These are phyloP conservation scores for Plectropomus leopardus DNA, from an alignment of 2,113 vertebrate genomes.

Conservation along the genomic window DNA sequence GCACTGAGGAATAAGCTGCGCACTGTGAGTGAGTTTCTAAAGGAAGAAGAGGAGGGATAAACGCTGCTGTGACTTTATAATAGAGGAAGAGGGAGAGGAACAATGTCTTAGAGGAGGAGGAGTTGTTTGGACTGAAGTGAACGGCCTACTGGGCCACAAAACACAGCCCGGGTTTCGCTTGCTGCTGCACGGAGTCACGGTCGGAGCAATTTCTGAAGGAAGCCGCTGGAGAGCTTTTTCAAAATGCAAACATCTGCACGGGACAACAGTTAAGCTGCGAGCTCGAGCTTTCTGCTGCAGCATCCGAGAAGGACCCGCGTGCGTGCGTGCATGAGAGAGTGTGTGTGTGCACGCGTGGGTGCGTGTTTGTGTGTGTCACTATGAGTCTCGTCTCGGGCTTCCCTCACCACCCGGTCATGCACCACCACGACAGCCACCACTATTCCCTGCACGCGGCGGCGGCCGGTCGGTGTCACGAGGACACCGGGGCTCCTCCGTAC, in stretches of 20 bases:
- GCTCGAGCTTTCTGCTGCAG: constrained; percentile 7
- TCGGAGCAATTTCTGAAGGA: background rate
- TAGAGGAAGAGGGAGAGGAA: constrained; percentile 11
- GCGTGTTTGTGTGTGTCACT: constrained; percentile 53
- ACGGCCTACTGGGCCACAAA: constrained; percentile 25
- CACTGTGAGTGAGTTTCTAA: background rate
- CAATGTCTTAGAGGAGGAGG: constrained; percentile 42
- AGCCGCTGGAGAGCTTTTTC: background rate
- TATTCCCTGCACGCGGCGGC: constrained; percentile 93
- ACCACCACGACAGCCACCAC: constrained; percentile 90
- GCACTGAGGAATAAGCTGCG: background rate
- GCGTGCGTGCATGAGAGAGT: background rate
- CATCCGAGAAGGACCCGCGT: constrained; percentile 27
- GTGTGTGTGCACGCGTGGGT: background rate
- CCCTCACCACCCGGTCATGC: constrained; percentile 96
- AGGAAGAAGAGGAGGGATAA: background rate
- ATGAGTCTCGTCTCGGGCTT: constrained; percentile 98
- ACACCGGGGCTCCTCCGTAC: constrained; percentile 95
- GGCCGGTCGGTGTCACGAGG: constrained; percentile 91
- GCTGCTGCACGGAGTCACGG: background rate
- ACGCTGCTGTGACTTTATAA: background rate
- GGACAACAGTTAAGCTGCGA: constrained; percentile 11
- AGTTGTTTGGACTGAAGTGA: constrained; percentile 7
- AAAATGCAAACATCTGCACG: constrained; percentile 42
- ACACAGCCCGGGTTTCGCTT: background rate